Base-by-base conservation (phyloP, 1,140 invertebrate species). In the Meloidogyne chitwoodi region DNA sequence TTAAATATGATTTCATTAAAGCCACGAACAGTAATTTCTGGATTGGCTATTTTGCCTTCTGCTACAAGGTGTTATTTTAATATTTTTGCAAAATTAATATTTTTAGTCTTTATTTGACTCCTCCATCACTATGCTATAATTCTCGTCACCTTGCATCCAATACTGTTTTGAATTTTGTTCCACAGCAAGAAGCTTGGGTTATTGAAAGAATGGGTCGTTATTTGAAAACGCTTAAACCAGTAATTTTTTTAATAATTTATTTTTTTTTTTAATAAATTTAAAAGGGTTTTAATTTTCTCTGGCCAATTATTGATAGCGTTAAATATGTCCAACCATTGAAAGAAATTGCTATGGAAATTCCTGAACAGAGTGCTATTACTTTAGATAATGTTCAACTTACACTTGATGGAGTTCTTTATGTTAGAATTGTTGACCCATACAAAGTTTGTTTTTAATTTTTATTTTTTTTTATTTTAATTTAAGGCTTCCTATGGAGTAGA, bases 161-260 rank as follows among this genome's bases (percentile, higher is more conserved):
- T 88, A 96, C 95, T 31, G 89, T 94, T 69, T 90, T 99, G 63
- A 92, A 98, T 91, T 99, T 99, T 91, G 96, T 99, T 67, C 96
- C 96, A 10, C 95, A 98, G 88, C 96, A 98, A 91, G 95, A 98
- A 92, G 95, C 96, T 68, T 99, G 97, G 97, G 90, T 99, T 79
- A 93, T 99, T 0, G 96, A 99, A 89, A 89, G 96, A 87, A 98
- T 99, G 95, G 97, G 97, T 8, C 77, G 74, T 22, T 83, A 76
- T 72, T 69, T 94, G 86, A 91, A 92, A 88, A 93, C 96, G 77
- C 88, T 98, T 38, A 92, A 96, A 66, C 96, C 96, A 56, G 70
- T 73, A 29, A 73, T 41, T 73, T 71, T 64, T 65, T 68, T 27
- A 61, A 72, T n/a, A 67, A 24, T 19, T 48, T 63, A 27, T 76